These are phyloP conservation scores for Pollenia angustigena DNA, from an alignment of 2,888 invertebrate genomes.

Conservation along the genomic window DNA sequence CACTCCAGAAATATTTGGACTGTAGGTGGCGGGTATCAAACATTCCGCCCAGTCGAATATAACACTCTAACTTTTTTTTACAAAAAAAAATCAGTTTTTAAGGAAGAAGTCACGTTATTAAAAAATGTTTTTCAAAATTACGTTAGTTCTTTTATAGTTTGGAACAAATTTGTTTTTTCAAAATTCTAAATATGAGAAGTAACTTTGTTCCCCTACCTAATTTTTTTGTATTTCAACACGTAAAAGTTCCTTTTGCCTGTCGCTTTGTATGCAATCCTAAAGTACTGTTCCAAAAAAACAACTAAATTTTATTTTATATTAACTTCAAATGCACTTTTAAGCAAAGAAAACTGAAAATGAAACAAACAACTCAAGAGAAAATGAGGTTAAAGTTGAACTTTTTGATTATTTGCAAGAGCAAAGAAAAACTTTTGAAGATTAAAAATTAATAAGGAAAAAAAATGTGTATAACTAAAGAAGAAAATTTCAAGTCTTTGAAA, in stretches of 20 bases:
- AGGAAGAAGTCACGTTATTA: too few species aligned
- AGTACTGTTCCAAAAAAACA: conserved; percentile 19
- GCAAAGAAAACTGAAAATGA: not conserved
- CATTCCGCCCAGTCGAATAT: too few species aligned
- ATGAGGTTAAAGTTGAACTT: conserved; percentile 22
- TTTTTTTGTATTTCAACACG: not conserved
- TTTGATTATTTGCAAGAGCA: conserved; percentile 20
- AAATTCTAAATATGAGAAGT: not conserved
- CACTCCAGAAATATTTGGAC: too few species aligned
- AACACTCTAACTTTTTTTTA: too few species aligned
- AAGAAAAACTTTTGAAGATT: conserved; percentile 29
- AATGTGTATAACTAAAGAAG: too few species aligned
- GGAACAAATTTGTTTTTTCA: too few species aligned
- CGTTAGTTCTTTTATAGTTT: too few species aligned
- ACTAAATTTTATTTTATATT: conserved; percentile 53
- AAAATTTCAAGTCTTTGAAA: too few species aligned
- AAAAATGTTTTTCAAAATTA: too few species aligned
- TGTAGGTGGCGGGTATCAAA: too few species aligned
- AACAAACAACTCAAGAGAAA: not conserved
- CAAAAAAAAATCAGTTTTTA: too few species aligned
- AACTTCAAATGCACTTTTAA: conserved; percentile 44
- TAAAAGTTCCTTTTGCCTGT: conserved; percentile 1
- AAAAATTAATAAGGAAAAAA: conserved; percentile 30
- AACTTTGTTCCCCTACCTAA: not conserved
- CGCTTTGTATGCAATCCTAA: not conserved